Conservation (phyloP, 2,888 invertebrate genomes). For the Apamea monoglypha region DNA sequence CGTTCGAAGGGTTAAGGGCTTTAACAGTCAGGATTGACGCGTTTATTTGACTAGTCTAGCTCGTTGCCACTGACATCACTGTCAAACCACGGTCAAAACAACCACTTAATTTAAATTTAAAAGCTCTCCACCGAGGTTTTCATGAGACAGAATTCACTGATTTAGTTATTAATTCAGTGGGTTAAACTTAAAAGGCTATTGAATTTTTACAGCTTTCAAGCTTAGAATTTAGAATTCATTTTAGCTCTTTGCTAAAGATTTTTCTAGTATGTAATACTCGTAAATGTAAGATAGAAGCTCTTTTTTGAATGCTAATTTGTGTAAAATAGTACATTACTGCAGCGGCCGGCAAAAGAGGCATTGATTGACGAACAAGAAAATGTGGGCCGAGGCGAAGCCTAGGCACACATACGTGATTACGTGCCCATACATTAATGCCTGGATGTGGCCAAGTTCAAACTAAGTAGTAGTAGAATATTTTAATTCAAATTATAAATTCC, state of each 20-base stretch:
- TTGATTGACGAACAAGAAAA: background rate
- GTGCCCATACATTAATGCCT: background rate
- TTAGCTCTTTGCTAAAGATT: slow-evolving; percentile 12
- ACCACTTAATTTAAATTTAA: slow-evolving; percentile 47
- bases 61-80: slow-evolving; percentile 10
- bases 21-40: background rate
- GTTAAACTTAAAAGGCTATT: slow-evolving; percentile 54
- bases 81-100: slow-evolving; percentile 37
- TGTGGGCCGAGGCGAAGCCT: background rate
- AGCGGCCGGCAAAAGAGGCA: background rate
- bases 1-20: background rate
- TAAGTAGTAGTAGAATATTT: background rate
- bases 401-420: background rate
- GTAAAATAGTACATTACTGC: background rate
- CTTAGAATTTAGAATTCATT: slow-evolving; percentile 33
- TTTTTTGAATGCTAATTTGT: background rate
- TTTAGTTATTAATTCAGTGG: slow-evolving; percentile 60
- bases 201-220: slow-evolving; percentile 50
- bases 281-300: background rate
- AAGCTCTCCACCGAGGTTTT: slow-evolving; percentile 28
- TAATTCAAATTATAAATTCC: background rate
- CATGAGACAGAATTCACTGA: slow-evolving; percentile 43
- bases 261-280: slow-evolving; percentile 17
- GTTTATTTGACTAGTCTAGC: slow-evolving; percentile 6
- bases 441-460: background rate